Conservation (phyloP, 2,113 vertebrate genomes). For the Thamnophis sirtalis region DNA sequence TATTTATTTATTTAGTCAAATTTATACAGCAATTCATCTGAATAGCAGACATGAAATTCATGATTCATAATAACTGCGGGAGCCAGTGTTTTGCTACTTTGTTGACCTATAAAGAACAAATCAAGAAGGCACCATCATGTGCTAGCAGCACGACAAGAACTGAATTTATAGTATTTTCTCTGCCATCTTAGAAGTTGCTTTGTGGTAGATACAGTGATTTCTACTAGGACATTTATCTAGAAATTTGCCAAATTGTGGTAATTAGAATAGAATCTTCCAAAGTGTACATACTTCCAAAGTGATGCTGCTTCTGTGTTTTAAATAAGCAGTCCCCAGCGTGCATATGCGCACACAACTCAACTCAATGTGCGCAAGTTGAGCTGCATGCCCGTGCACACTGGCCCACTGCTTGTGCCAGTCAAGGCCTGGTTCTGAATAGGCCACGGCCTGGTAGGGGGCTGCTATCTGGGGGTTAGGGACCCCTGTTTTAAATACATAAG, state of each 20-base stretch:
- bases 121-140: neutral
- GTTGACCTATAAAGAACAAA: neutral
- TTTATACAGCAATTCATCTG: neutral
- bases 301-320: neutral
- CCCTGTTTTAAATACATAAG: neutral
- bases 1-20: neutral
- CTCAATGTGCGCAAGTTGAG: no score
- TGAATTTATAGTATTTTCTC: neutral
- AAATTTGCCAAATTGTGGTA: neutral
- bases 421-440: neutral
- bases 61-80: neutral
- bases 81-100: neutral
- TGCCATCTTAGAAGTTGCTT: neutral
- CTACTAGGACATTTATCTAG: neutral
- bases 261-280: neutral
- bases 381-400: rapidly evolving
- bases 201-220: neutral
- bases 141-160: neutral
- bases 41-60: neutral
- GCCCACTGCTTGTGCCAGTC: neutral
- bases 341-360: neutral
- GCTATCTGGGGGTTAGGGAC: neutral
- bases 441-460: neutral
- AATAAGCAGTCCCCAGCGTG: neutral
- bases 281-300: neutral